Base-by-base conservation (phyloP, 2,797 vertebrate genomes). In the Pagetopsis macropterus region DNA sequence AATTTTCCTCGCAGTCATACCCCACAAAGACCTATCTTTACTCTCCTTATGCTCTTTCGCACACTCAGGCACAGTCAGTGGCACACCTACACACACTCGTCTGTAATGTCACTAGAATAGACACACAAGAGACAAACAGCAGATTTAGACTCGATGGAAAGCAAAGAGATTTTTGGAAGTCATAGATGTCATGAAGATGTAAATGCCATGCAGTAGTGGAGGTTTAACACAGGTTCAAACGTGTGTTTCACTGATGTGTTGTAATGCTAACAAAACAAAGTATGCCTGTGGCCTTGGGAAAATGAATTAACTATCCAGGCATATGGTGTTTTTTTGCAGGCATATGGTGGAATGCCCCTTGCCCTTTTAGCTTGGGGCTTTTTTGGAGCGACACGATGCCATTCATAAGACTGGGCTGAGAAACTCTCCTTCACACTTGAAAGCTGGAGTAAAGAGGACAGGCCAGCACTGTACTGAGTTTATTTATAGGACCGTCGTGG, bases 281-380 rank as follows among this genome's bases (percentile, higher is more conserved):
- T 31, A 69, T 70, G 84, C 88, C 63, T 5, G 15, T 72, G 70
- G 89, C 82, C 65, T 82, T 67, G 79, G 69, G 83, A 84, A 79
- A 86, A 94, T 92, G 11, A 92, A 93, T 93, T 92, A 93, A 89
- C 87, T 76, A 93, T 82, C 84, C 83, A 79, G 81, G 79, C 94
- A 94, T 94, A 94, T 94, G 94, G 92, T 75, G 66, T 67, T 65
- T 88, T 84, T 88, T 65, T 82, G 75, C 74, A 90, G 84, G 82
- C 93, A 94, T 93, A 94, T 94, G 93, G 89, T 87, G 63, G 74
- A 61, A 83, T 86, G 87, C 78, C 81, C 87, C 79, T 90, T 90
- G 79, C 60, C 74, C 58, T 89, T 37, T 78, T 82, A 78, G 87
- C 92, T 92, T 14, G 19, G 78, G 86, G 93, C 76, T 50, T 74